Evolutionary conservation across 1,140 invertebrate species (phyloP).

Genomic region (Ceratina australensis): DNA sequence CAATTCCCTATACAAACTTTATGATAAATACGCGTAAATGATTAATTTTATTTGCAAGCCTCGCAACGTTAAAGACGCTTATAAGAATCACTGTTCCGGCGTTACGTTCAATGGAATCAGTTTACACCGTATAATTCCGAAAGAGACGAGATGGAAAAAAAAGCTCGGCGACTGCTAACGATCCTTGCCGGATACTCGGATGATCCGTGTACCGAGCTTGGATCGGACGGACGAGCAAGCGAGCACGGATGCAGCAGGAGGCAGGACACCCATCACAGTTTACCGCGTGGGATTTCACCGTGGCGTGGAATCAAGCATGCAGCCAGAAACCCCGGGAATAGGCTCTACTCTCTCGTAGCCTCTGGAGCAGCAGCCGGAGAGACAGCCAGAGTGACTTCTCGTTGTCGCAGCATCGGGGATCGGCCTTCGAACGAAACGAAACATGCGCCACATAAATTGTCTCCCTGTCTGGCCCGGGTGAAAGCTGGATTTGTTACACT

Average conservation of each 20-base stretch:
- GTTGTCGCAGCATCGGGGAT: slow-evolving; percentile 72
- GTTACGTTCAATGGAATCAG: too few species aligned
- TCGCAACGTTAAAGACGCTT: too few species aligned
- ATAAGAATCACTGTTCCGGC: too few species aligned
- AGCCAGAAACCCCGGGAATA: slow-evolving; percentile 25
- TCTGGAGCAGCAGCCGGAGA: slow-evolving; percentile 7
- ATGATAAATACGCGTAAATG: too few species aligned
- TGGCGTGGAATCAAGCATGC: slow-evolving; percentile 64
- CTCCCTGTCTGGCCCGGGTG: slow-evolving; percentile 76
- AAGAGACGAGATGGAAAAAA: too few species aligned
- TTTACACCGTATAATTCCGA: too few species aligned
- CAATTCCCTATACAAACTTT: too few species aligned
- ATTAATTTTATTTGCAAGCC: too few species aligned
- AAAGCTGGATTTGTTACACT: slow-evolving; percentile 81
- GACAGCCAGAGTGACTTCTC: slow-evolving; percentile 70
- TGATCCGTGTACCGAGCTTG: background rate
- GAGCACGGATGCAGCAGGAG: slow-evolving; percentile 29
- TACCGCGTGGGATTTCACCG: slow-evolving; percentile 57
- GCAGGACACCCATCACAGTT: slow-evolving; percentile 57
- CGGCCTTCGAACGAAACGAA: slow-evolving; percentile 75
- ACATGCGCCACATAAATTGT: slow-evolving; percentile 80
- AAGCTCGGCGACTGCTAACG: background rate
- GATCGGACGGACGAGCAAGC: background rate
- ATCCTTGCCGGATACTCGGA: slow-evolving; percentile 6
- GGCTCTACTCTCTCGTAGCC: background rate